Base-by-base conservation (phyloP, 2,888 invertebrate species). In the Quadriops clusia region DNA sequence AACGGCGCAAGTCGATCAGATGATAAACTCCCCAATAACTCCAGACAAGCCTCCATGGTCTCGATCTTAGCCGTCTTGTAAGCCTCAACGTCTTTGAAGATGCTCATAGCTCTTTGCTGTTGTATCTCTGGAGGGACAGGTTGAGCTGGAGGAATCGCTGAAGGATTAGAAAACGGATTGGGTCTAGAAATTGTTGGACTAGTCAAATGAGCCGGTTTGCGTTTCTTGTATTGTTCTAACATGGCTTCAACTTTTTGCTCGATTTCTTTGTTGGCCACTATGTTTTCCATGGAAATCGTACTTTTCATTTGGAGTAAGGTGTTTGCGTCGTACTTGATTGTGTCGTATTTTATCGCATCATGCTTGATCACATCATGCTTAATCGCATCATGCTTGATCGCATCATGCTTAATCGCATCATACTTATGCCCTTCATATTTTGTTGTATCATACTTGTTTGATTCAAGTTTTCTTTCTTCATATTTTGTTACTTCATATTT, bases 51-150 rank as follows among this genome's bases (percentile, higher is more conserved):
- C 54, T 82, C 79, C 44, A 93, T 68, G 45, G 87, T 77, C 57
- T 91, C 87, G 15, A 85, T 80, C 64, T 87, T 77, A 11, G 89
- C 83, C 32, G 76, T 74, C 37, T 83, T 70, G 51, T 82, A 84
- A 10, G 87, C 85, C 50, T 90, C 90, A 30, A 80, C 77, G 55
- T 93, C 84, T 80, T 84, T 89, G 40, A 78, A 74, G 37, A 87
- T 82, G 47, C 87, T 86, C 26, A 77, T 67, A 30, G 77, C 72
- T 43, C 85, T 71, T 52, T 89, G 86, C 45, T 81, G 79, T 48
- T 85, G 84, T 32, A 89, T 82, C 58, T 85, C 85, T 1, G 80
- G 79, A 3, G 83, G 81, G 4, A 83, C 74, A 2, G 80, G 77
- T 49, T 78, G 78, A 4, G 72, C 70, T n/a, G 72, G 69, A 25